Base-by-base conservation (phyloP, 2,888 invertebrate species). In the Salticus scenicus region DNA sequence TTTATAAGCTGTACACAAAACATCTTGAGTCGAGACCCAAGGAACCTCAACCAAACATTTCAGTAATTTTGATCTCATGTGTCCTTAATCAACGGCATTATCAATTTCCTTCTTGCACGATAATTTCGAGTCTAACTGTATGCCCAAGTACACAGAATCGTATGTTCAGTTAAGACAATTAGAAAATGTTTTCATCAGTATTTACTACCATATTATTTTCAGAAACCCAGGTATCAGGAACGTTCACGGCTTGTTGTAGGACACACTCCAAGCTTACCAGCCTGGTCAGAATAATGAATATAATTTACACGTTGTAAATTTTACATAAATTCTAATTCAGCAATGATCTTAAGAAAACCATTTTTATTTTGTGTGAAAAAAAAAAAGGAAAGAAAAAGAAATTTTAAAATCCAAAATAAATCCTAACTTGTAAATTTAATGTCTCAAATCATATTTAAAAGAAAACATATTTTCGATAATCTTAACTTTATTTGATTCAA, bases 211-310 rank as follows among this genome's bases (percentile, higher is more conserved):
- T n/a, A n/a, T n/a, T n/a, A n/a, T n/a, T n/a, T 0, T 30, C 67
- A 70, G 33, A 10, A 37, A 24, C 41, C 37, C 69, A 70, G 20
- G n/a, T 33, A 41, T 33, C 20, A 33, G 41, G 69, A 12, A 70
- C 69, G 30, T 8, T 33, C 20, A 37, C 12, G 20, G 41, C 69
- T 27, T 70, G 69, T 12, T 70, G 69, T 69, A 69, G 1, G 20
- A 20, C 37, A 70, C 12, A n/a, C 69, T 70, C 69, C 69, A 70
- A n/a, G 37, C 37, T 24, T 30, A n/a, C n/a, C n/a, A n/a, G n/a
- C n/a, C n/a, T n/a, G n/a, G n/a, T n/a, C n/a, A n/a, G n/a, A n/a
- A n/a, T n/a, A n/a, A n/a, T n/a, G n/a, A n/a, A n/a, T n/a, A n/a
- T n/a, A n/a, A n/a, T n/a, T n/a, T n/a, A n/a, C n/a, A n/a, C n/a